Percentiles rank a stretch among this genome's conserved stretches.
Evolutionary conservation across 2,888 invertebrate genomes (phyloP).

Genomic region (Himalopsyche kuldschensis): DNA sequence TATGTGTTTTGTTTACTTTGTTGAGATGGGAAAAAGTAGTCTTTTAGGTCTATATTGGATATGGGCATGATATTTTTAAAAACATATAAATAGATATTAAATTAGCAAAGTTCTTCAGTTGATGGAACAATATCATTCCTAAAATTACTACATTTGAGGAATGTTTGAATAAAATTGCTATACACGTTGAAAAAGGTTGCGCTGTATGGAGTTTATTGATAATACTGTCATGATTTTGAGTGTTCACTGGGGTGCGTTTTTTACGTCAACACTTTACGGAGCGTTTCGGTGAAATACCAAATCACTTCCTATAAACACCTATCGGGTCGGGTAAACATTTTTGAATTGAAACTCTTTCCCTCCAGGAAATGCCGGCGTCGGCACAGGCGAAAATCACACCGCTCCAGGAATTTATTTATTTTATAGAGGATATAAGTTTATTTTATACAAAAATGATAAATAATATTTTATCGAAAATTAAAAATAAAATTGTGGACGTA

Average conservation of each 20-base stretch:
- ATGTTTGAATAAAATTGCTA: background rate
- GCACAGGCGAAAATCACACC: background rate
- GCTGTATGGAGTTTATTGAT: background rate
- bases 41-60: no score
- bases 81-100: no score
- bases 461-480: no score
- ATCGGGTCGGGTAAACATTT: conserved; percentile 18
- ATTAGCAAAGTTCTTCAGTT: no score
- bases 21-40: no score
- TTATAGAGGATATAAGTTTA: background rate
- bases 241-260: background rate
- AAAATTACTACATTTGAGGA: background rate
- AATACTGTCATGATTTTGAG: background rate
- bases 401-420: background rate
- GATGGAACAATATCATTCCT: no score
- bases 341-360: background rate
- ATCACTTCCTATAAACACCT: conserved; percentile 34
- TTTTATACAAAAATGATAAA: no score
- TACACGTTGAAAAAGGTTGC: background rate
- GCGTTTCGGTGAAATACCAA: conserved; percentile 11
- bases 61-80: no score
- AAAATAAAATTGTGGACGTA: no score
- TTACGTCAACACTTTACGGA: background rate
- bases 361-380: background rate
- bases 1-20: no score